A percentile compares a stretch with the other conserved stretches of the same genome.
phyloP scores from a whole-genome alignment of 2,113 vertebrate genomes.

The Camelus bactrianus region DNA sequence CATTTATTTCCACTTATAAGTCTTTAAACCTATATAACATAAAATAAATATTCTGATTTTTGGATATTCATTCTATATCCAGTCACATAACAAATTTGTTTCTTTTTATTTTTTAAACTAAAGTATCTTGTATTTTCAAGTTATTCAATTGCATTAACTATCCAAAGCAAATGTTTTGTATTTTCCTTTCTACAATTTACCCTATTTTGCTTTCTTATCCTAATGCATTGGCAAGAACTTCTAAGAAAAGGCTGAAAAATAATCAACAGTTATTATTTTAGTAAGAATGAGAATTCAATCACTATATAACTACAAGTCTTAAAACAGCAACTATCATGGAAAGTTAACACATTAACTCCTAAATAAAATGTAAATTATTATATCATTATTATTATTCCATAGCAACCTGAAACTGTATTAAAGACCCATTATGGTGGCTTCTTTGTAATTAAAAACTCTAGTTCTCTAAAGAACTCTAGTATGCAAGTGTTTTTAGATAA shows the following conservation, averaged over 20 bases:
- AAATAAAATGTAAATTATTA: not conserved
- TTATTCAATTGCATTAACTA: no score
- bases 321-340: not conserved
- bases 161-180: no score
- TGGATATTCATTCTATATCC: no score
- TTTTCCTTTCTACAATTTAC: no score
- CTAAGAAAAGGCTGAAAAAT: not conserved
- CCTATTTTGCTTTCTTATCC: no score
- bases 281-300: not conserved
- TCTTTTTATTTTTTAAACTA: no score
- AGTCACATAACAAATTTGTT: no score
- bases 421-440: not conserved
- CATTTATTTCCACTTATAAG: no score
- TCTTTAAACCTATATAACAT: no score
- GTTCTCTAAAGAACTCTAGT: not conserved
- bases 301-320: not conserved
- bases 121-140: no score
- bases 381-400: not conserved
- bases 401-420: not conserved
- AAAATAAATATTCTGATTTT: no score
- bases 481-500: not conserved
- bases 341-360: not conserved
- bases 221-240: not conserved
- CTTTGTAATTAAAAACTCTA: not conserved
- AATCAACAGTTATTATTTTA: not conserved